Evolutionary conservation across 2,888 invertebrate genomes (phyloP).

Genomic region (Lochmaea crataegi): DNA sequence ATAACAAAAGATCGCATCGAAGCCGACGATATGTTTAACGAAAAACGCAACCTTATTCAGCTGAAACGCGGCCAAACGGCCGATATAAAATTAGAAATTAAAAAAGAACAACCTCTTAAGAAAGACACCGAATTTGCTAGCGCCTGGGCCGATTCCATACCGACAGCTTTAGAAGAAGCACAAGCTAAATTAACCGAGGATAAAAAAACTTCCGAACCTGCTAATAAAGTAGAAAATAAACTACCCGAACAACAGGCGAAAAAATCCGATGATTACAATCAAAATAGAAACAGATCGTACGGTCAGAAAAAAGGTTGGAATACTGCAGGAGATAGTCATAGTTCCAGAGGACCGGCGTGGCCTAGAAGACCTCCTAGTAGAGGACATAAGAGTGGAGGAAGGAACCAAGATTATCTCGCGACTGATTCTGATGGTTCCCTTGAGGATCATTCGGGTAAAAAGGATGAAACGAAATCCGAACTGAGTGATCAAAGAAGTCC

Average conservation of each 20-base stretch:
- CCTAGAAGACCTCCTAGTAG: conserved; percentile 44
- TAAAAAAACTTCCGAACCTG: conserved; percentile 20
- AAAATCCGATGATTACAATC: conserved; percentile 59
- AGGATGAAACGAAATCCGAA: conserved; percentile 62
- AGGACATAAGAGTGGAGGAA: conserved; percentile 44
- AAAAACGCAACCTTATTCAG: conserved; percentile 68
- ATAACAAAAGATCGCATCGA: conserved; percentile 72
- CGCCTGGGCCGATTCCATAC: conserved; percentile 48
- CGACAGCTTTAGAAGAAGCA: conserved; percentile 38
- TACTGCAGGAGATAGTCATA: conserved; percentile 50
- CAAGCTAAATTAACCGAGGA: conserved; percentile 32
- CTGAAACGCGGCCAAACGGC: conserved; percentile 65
- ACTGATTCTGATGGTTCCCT: conserved; percentile 83
- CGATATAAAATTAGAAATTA: conserved; percentile 56
- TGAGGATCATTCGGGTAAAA: conserved; percentile 69
- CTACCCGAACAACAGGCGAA: conserved; percentile 65
- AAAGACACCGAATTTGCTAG: conserved; percentile 41
- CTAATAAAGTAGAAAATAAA: conserved; percentile 53
- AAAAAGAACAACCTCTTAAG: conserved; percentile 32
- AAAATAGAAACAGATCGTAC: conserved; percentile 49
- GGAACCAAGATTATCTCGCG: conserved; percentile 67
- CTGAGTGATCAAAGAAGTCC: conserved; percentile 44
- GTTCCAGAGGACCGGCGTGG: conserved; percentile 38
- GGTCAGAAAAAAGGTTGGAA: conserved; percentile 52
- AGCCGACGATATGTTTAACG: conserved; percentile 68